Evolutionary conservation across 2,888 invertebrate species (phyloP), one percentile per base, ranked within the genome.

Genomic region (Adela reaumurella): DNA sequence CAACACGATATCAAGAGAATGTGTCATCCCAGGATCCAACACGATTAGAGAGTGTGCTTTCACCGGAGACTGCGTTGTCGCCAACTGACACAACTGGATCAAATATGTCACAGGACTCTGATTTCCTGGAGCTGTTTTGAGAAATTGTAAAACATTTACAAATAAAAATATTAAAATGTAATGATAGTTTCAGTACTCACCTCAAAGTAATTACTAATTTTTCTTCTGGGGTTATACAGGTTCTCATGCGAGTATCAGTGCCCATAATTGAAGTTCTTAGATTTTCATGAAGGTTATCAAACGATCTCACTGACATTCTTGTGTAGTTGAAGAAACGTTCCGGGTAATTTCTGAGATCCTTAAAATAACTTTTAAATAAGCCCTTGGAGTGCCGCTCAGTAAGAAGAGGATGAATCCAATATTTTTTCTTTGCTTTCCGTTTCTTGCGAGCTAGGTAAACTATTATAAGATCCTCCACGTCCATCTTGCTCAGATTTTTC

Each of bases 351-450:
- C 55, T 52, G 54, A 58, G 20, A 53, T 55, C 55, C 53, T 54
- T 55, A 49, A 56, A 56, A 54, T 57, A 55, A 52, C 55, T 58
- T 49, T 57, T 53, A 50, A 53, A 57, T 54, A 55, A 56, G 45
- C 45, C 42, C 56, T 54, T 57, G 56, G 55, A 52, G 52, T 51
- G 46, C 19, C 56, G 50, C 56, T 59, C 55, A 53, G 55, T 54
- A 54, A 58, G 55, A 56, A 58, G 54, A 54, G 57, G 56, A 57
- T 56, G 54, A 57, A 58, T 54, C 56, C 55, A 55, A 47, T 56
- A 45, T 55, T 46, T 57, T 56, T 54, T 55, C 52, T 54, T 54
- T 55, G 48, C 50, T 56, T 55, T 56, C 51, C 55, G 52, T 55
- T 55, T 56, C 52, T 55, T 56, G 54, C 54, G 52, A 54, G 52